Base-by-base conservation (phyloP, 30 jellyfish, hydroid and myxozoan species). In the Catostylus mosaicus region DNA sequence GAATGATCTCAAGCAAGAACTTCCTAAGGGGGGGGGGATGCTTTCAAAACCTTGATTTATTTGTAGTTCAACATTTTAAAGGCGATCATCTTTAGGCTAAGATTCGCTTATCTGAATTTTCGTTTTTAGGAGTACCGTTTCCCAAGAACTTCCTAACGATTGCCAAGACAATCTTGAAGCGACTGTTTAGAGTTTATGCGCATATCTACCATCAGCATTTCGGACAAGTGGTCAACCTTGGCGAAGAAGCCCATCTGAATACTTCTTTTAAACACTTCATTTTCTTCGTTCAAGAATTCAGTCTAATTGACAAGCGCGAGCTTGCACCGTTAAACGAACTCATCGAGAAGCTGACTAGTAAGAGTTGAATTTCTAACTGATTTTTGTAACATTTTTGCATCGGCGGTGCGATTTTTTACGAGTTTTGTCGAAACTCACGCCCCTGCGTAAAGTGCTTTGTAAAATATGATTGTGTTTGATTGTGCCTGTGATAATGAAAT, bases 131-230 rank as follows among this genome's bases (percentile, higher is more conserved):
- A 0, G 97, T 95, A 52, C 99, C 99, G 9, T 95, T 95, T 71
- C 99, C 99, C 18, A 95, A 95, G 89, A 95, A 95, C 82, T 95
- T 95, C 84, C 93, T 95, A 14, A 84, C 96, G 29, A 89, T 95
- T 74, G 99, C 97, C 29, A 95, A 95, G 85, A 95, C 97, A 0
- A 95, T 95, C 36, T 70, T 95, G 90, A 95, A 90, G 78, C 75
- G 99, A 35, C 90, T 95, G 69, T 95, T 95, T 62, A 95, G 99
- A 8, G 99, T 95, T 1, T 95, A 95, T 63, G 99, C 99, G 0
- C 99, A 95, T 81, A 88, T 95, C 73, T 95, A 95, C 78, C 97
- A 95, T 43, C 97, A 95, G 64, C 99, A 95, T 68, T 95, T 95
- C 59, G 96, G 95, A 27, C 97, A 95, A 51, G 99, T 95, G 32